Evolutionary conservation across 2,888 invertebrate species (phyloP).

Genomic region (Chydorus sphaericus): DNA sequence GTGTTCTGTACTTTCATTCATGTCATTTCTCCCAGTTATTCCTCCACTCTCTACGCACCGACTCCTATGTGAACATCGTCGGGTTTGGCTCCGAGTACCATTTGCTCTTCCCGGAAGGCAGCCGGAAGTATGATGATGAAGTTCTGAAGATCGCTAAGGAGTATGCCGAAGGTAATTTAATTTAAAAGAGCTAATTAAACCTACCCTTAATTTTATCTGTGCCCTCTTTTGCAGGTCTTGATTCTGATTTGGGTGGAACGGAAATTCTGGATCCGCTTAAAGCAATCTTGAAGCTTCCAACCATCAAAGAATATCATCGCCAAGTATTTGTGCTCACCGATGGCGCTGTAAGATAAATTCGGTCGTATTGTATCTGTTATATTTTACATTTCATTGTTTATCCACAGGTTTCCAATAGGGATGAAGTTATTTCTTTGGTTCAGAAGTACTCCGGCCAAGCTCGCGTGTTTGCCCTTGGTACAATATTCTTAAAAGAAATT

Average conservation of each 20-base stretch:
- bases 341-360: conserved; percentile 25
- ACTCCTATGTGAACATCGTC: conserved; percentile 29
- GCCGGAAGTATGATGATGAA: conserved; percentile 22
- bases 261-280: conserved; percentile 25
- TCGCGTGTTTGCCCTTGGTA: conserved; percentile 25
- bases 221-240: conserved; percentile 20
- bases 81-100: conserved; percentile 27
- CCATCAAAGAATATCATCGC: conserved; percentile 21
- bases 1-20: neutral
- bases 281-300: conserved; percentile 20
- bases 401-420: conserved; percentile 22
- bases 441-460: conserved; percentile 21
- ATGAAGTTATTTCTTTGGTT: conserved; percentile 24
- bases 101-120: conserved; percentile 24
- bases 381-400: no score
- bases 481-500: no score
- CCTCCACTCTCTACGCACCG: conserved; percentile 26
- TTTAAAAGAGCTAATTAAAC: no score
- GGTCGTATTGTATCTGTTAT: neutral
- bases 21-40: conserved; percentile 22
- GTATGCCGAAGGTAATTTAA: conserved; percentile 10
- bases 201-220: no score
- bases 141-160: conserved; percentile 20
- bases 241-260: conserved; percentile 26
- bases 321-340: conserved; percentile 29